Conservation (phyloP, 2,888 invertebrate genomes). For the Tridacna crocea region DNA sequence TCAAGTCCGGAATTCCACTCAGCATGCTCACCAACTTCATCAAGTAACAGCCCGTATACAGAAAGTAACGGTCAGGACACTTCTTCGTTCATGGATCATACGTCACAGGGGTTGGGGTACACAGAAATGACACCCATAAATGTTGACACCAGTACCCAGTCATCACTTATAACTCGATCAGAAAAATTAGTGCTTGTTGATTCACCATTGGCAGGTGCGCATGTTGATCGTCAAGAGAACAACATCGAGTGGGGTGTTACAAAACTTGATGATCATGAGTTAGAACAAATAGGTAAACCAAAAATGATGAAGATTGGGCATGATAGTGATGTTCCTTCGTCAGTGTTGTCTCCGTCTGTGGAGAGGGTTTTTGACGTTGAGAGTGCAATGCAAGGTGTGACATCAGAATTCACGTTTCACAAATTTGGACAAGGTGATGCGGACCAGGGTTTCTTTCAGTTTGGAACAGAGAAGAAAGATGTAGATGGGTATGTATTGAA, state of each 20-base stretch:
- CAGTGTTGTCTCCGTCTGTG: slow-evolving; percentile 60
- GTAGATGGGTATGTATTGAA: slow-evolving; percentile 14
- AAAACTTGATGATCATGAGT: slow-evolving; percentile 51
- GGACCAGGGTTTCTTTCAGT: slow-evolving; percentile 47
- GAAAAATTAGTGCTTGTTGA: slow-evolving; percentile 69
- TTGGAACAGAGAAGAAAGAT: slow-evolving; percentile 34
- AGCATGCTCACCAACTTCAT: slow-evolving; percentile 54
- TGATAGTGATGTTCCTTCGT: slow-evolving; percentile 67
- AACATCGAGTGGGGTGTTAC: slow-evolving; percentile 55
- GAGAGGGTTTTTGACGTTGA: slow-evolving; percentile 72
- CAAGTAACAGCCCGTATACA: slow-evolving; percentile 47
- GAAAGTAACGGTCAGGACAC: slow-evolving; percentile 45
- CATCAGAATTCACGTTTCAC: slow-evolving; percentile 72
- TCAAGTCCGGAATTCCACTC: slow-evolving; percentile 60
- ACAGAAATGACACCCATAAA: slow-evolving; percentile 17
- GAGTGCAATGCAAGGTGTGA: slow-evolving; percentile 63
- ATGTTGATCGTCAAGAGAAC: slow-evolving; percentile 26
- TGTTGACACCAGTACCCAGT: slow-evolving; percentile 70
- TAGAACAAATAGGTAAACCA: slow-evolving; percentile 53
- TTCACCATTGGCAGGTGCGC: slow-evolving; percentile 54
- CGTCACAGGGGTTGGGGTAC: slow-evolving; percentile 17
- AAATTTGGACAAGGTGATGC: slow-evolving; percentile 72
- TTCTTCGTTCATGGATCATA: slow-evolving; percentile 14
- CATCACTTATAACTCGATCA: slow-evolving; percentile 71
- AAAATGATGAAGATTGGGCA: slow-evolving; percentile 69